A percentile compares a stretch with the other conserved stretches of the same genome.
phyloP scores from a whole-genome alignment of 2,797 vertebrate genomes.

The Alcedo quadribrachys region DNA sequence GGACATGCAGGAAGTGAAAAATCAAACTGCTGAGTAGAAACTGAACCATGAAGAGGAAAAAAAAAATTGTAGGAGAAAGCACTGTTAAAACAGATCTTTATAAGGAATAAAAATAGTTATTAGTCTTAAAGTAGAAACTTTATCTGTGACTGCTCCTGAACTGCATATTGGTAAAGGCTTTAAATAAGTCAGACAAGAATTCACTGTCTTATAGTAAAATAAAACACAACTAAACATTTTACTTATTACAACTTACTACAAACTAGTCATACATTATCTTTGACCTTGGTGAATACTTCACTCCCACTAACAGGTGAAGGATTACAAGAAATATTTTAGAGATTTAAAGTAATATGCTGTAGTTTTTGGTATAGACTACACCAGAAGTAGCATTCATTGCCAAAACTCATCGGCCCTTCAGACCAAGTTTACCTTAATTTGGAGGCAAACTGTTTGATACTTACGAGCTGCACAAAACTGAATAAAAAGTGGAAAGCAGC shows the following conservation, averaged over 20 bases:
- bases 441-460: too few relatives aligned
- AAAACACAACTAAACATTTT: neutral
- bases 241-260: neutral
- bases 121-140: neutral
- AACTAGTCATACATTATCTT: neutral
- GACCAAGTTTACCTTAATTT: neutral
- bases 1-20: neutral
- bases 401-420: neutral
- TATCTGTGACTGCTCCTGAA: neutral
- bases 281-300: neutral
- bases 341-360: neutral
- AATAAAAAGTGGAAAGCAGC: neutral
- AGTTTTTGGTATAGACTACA: rapidly evolving
- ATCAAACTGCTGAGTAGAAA: neutral
- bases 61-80: neutral
- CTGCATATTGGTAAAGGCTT: neutral
- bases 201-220: neutral
- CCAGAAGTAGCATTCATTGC: neutral
- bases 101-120: neutral
- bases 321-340: neutral
- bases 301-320: neutral
- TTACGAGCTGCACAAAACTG: neutral
- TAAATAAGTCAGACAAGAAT: neutral
- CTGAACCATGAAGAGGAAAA: neutral
- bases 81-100: neutral